Evolutionary conservation across 2,113 vertebrate genomes (phyloP), one percentile per base, ranked within the genome.

Genomic region (Rissa tridactyla): DNA sequence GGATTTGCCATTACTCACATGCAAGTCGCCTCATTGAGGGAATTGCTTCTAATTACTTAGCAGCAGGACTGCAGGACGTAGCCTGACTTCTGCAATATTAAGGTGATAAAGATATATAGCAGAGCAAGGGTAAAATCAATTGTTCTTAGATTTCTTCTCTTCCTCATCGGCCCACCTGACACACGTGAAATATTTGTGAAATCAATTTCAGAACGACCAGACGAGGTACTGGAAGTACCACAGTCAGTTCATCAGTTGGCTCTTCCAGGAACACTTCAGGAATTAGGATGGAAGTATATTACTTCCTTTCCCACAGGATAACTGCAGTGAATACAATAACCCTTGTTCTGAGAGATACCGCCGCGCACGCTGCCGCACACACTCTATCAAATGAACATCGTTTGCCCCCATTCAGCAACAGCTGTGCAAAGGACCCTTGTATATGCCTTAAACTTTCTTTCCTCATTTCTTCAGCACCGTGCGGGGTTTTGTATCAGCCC

Each of bases 121-220:
- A 92, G 78, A 88, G 55, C 51, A 90, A 62, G 23, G 9, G 26
- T 27, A 85, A 66, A 82, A 96, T 95, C 58, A 94, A 77, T 94
- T 87, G 64, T 83, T 96, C 83, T 77, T 66, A 90, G 62, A 73
- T 54, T 80, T 71, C 29, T 14, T 75, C 15, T 78, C 25, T 4
- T 84, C 52, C 81, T 94, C 89, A 10, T 87, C 14, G 5, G 55
- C 52, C 34, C 61, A 72, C 77, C 91, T 89, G 81, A 88, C 32
- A 72, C 58, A 76, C 65, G 79, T 51, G 78, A 96, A 94, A 91
- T 91, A 91, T 92, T 95, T 85, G 68, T 87, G 65, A 92, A 95
- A 94, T 89, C 86, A 65, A 70, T 92, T 87, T 72, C 34, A 73
- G 94, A 85, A 85, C 25, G 70, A 91, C 49, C 65, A 82, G 83